Base-by-base conservation (phyloP, 2,113 vertebrate species). In the Ictalurus furcatus region DNA sequence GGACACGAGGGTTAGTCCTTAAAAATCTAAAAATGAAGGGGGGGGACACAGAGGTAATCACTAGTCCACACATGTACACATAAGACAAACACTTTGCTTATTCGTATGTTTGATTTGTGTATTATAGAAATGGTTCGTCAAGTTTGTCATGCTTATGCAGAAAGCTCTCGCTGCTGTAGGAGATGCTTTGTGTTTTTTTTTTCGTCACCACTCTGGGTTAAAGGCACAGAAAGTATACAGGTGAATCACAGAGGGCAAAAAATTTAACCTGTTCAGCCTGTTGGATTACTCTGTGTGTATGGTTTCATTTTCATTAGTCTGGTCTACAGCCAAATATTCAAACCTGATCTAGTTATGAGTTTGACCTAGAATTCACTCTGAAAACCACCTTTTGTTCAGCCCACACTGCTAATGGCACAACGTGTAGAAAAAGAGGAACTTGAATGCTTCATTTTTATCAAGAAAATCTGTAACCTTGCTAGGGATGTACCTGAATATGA, bases 231-330 rank as follows among this genome's bases (percentile, higher is more conserved):
- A 16, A 80, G 34, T 61, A 6, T 48, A 37, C 73, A 59, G 79
- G 63, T 65, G 80, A 89, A 44, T 74, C 16, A 79, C 48, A 30
- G 28, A 80, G 37, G 52, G 83, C 52, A 44, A 73, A 85, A 16
- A 69, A 11, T 59, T 25, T 16, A 89, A 90, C 90, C 86, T 86
- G 91, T 86, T 82, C 58, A 28, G 71, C 90, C 84, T 56, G 91
- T 85, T 59, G 48, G 61, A 89, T n/a, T 58, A 34, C 25, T 69
- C 16, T 87, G 48, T 52, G 85, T 81, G 21, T 88, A 52, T 59
- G 56, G 73, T 85, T 89, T 85, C 59, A 85, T 85, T 89, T 89
- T 79, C 54, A 63, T 63, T 61, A 21, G 37, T 34, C 67, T 63
- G n/a, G 37, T 14, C 87, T 84, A 13, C 19, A 78, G 37, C 71